Evolutionary conservation across 1,140 invertebrate genomes (phyloP), one percentile per base, ranked within the genome.

Genomic region (Drosophila ercepeae): DNA sequence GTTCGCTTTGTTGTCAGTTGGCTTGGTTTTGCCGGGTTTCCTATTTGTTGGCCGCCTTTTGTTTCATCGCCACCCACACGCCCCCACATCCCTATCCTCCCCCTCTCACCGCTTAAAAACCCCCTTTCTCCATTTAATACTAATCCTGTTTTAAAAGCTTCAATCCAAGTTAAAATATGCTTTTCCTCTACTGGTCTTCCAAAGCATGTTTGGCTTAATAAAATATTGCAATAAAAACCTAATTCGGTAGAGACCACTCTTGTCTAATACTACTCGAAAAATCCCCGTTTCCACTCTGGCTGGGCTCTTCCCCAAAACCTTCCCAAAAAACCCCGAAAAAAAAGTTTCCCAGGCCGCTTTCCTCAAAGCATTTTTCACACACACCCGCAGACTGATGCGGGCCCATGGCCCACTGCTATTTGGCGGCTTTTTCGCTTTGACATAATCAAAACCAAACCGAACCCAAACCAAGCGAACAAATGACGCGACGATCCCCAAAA

Each of bases 371-470:
- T n/a, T n/a, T n/a, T n/a, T n/a, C n/a, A 58, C 19, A 49, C 29
- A 32, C 13, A 16, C 18, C 11, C 53, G 50, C 58, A 9, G 6
- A 27, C 45, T 11, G n/a, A 72, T 36, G 51, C 52, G 63, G 59
- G 50, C 54, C n/a, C 36, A 50, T 11, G 55, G 32, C 34, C 36
- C 45, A 70, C 46, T 32, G 29, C 64, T 79, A 72, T 70, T 67
- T 68, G 61, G 68, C 81, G 81, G 81, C 81, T 68, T 86, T 72
- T 88, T 75, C 59, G 77, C 82, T 88, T 88, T 88, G 82, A 88
- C 82, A 88, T 72, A 88, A 88, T 88, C 74, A 88, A 88, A 71
- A 60, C 32, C 68, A 71, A 72, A 72, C 46, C 67, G 29, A 70
- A 68, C 64, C 49, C 32, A 58, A 52, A 36, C 59, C 65, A 34